Conservation (phyloP, 1,140 invertebrate genomes). For the Teleopsis dalmanni region DNA sequence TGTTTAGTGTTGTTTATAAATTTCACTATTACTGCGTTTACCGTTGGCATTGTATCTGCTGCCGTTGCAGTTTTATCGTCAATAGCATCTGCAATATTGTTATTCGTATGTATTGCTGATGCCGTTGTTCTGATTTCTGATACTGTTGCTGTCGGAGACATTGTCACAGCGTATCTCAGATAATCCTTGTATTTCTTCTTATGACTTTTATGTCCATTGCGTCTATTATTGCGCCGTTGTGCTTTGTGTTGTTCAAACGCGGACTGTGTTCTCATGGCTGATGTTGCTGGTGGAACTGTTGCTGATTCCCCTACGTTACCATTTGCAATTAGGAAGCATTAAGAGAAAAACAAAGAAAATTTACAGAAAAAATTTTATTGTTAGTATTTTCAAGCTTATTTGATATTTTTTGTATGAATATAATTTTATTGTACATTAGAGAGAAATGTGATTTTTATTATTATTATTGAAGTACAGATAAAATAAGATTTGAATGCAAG, state of each 20-base stretch:
- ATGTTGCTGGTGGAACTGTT: neutral
- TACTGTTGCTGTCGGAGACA: conserved; percentile 7
- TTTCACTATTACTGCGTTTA: conserved; percentile 1
- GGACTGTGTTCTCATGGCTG: conserved; percentile 4
- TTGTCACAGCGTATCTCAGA: conserved; percentile 12
- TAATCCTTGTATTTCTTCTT: conserved; percentile 40
- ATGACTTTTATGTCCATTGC: conserved; percentile 33
- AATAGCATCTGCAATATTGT: neutral
- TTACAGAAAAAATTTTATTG: too few species aligned
- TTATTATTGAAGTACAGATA: too few species aligned
- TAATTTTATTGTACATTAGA: too few species aligned
- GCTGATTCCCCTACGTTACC: neutral
- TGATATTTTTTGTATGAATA: too few species aligned
- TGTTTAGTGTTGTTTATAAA: neutral
- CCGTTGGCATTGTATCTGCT: neutral
- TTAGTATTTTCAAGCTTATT: too few species aligned
- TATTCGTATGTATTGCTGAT: neutral
- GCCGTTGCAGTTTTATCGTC: too few species aligned
- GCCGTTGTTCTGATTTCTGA: too few species aligned
- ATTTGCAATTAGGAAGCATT: neutral
- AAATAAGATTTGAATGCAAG: too few species aligned
- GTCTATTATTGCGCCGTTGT: conserved; percentile 24
- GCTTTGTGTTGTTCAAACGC: conserved; percentile 34
- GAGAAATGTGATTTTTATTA: too few species aligned
- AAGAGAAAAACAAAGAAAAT: too few species aligned